A percentile compares a stretch with the other conserved stretches of the same genome.
These are phyloP conservation scores for Morelia viridis DNA, from an alignment of 2,797 vertebrate species.

Conservation along the genomic window DNA sequence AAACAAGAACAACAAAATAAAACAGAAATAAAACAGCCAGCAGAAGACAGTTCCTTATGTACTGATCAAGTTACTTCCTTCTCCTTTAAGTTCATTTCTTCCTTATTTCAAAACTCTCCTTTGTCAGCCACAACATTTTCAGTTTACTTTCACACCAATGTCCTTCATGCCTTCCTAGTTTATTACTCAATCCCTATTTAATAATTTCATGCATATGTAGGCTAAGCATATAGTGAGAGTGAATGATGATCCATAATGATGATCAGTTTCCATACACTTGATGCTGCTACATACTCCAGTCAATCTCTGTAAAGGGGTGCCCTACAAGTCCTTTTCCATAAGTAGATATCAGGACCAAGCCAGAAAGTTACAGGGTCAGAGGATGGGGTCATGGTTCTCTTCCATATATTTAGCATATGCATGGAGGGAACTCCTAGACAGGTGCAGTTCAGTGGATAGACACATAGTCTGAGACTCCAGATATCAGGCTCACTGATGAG, in stretches of 20 bases:
- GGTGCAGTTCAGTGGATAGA: neutral
- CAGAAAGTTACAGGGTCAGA: neutral
- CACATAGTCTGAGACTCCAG: neutral
- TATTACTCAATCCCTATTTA: neutral
- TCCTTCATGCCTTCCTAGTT: neutral
- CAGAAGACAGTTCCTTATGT: neutral
- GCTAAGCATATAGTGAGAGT: neutral
- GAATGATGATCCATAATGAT: neutral
- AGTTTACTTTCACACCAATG: neutral
- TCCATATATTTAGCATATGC: neutral
- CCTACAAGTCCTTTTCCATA: neutral
- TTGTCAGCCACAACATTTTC: neutral
- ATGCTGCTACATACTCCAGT: neutral
- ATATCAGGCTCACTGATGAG: neutral
- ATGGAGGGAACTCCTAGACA: neutral
- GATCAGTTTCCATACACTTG: neutral
- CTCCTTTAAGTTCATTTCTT: neutral
- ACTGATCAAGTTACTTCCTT: neutral
- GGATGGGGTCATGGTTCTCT: neutral
- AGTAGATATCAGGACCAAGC: neutral
- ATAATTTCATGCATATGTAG: neutral
- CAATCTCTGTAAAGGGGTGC: neutral
- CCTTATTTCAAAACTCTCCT: neutral
- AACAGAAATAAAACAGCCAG: neutral
- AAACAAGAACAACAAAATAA: neutral